Evolutionary conservation across 2,113 vertebrate genomes (phyloP).

Genomic region (Ammodytes marinus): DNA sequence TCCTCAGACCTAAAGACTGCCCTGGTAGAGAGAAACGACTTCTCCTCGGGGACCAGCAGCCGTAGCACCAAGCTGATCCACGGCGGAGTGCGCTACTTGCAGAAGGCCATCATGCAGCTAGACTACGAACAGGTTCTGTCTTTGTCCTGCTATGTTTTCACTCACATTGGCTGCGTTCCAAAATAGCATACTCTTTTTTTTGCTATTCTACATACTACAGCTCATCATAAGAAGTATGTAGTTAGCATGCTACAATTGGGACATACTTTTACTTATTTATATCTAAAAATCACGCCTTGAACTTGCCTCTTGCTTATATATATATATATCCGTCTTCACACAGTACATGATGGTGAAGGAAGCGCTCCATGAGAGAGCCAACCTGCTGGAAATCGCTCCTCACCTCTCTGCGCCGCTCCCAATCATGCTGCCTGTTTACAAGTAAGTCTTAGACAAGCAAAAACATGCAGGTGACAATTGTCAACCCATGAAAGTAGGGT

Average conservation of each 20-base stretch:
- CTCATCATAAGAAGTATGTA: too few species aligned
- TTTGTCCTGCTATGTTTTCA: not conserved
- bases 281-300: too few species aligned
- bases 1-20: constrained; percentile 95
- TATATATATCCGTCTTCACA: not conserved
- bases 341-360: constrained; percentile 98
- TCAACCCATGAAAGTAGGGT: too few species aligned
- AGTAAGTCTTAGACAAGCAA: constrained; percentile 82
- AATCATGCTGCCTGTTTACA: constrained; percentile 98
- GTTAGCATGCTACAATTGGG: too few species aligned
- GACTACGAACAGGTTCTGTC: constrained; percentile 93
- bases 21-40: constrained; percentile 95
- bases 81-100: constrained; percentile 96
- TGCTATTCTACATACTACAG: not conserved
- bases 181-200: rapidly evolving
- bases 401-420: constrained; percentile 93
- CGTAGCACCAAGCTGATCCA: constrained; percentile 98
- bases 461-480: too few species aligned
- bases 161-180: too few species aligned
- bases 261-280: too few species aligned
- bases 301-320: too few species aligned
- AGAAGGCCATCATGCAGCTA: constrained; percentile 97
- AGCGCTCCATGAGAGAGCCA: constrained; percentile 93
- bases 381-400: constrained; percentile 94
- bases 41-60: constrained; percentile 98